A percentile compares a stretch with the other conserved stretches of the same genome.
Evolutionary conservation across 1,140 invertebrate genomes (phyloP).

Genomic region (fruit fly (Drosophila melanogaster)): DNA sequence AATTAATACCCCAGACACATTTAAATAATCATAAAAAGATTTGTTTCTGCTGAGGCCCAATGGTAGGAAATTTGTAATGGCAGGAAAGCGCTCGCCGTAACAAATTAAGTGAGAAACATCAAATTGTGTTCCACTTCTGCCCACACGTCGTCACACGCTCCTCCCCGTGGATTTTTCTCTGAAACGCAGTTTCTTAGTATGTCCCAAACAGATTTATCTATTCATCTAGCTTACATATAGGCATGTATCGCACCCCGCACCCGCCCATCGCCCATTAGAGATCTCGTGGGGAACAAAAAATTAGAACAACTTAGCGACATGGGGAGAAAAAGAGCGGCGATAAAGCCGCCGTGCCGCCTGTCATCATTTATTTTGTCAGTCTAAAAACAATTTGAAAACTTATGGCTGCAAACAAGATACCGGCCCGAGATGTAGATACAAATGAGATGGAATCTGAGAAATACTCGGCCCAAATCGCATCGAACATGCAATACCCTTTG

Average conservation of each 20-base stretch:
- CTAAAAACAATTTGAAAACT: conserved; percentile 78
- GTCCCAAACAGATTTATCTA: conserved; percentile 52
- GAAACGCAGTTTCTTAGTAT: conserved; percentile 54
- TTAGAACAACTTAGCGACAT: conserved; percentile 77
- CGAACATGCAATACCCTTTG: conserved; percentile 59
- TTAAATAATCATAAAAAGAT: conserved; percentile 76
- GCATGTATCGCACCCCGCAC: conserved; percentile 23
- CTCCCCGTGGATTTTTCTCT: conserved; percentile 24
- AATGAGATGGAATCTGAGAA: conserved; percentile 59
- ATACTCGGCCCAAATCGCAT: conserved; percentile 18
- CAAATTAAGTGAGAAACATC: conserved; percentile 81
- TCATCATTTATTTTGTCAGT: conserved; percentile 82
- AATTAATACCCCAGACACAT: conserved; percentile 56
- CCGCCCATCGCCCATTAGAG: conserved; percentile 20
- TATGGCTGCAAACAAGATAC: conserved; percentile 77
- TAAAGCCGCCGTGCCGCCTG: conserved; percentile 74
- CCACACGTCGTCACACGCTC: conserved; percentile 33
- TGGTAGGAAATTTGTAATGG: conserved; percentile 63
- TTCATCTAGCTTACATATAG: conserved; percentile 52
- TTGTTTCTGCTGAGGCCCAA: conserved; percentile 12
- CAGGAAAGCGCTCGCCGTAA: conserved; percentile 63
- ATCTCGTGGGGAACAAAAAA: conserved; percentile 68
- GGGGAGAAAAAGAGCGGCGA: conserved; percentile 43
- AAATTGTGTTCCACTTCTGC: conserved; percentile 61
- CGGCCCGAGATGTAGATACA: conserved; percentile 67